A percentile compares a stretch with the other conserved stretches of the same genome.
phyloP scores from a whole-genome alignment of 2,888 invertebrate species.

The Andrena trimmerana region DNA sequence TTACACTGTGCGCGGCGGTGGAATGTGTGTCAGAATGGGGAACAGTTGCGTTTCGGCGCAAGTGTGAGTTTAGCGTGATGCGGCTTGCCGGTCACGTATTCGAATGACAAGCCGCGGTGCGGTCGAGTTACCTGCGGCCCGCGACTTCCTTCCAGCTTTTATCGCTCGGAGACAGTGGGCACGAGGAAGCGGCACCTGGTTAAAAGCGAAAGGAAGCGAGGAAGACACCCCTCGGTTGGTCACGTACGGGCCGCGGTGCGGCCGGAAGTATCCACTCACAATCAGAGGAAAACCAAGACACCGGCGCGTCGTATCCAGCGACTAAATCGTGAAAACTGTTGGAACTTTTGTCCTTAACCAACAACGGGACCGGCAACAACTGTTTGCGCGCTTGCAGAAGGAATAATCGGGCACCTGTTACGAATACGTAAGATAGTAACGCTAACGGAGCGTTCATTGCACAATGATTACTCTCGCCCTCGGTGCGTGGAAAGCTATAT shows the following conservation, averaged over 20 bases:
- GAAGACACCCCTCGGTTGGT: slow-evolving; percentile 33
- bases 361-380: background rate
- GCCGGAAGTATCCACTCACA: slow-evolving; percentile 20
- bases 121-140: slow-evolving; percentile 40
- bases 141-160: slow-evolving; percentile 39
- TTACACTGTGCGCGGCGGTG: background rate
- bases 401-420: slow-evolving; percentile 43
- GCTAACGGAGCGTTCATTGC: background rate
- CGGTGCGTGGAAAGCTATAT: background rate
- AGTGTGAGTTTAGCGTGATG: background rate
- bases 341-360: background rate
- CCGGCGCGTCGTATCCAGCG: background rate
- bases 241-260: slow-evolving; percentile 37
- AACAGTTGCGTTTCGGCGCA: background rate
- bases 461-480: slow-evolving; percentile 9
- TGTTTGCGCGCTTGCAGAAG: slow-evolving; percentile 9
- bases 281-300: background rate
- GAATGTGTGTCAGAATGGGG: slow-evolving; percentile 5
- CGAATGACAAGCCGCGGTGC: background rate
- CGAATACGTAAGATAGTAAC: background rate
- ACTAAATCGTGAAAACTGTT: background rate
- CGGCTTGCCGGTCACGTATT: slow-evolving; percentile 33
- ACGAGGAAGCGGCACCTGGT: slow-evolving; percentile 49
- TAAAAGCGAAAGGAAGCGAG: slow-evolving; percentile 53
- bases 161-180: slow-evolving; percentile 23